Conservation (phyloP, 1,140 invertebrate species). For the Dufourea novaeangliae region DNA sequence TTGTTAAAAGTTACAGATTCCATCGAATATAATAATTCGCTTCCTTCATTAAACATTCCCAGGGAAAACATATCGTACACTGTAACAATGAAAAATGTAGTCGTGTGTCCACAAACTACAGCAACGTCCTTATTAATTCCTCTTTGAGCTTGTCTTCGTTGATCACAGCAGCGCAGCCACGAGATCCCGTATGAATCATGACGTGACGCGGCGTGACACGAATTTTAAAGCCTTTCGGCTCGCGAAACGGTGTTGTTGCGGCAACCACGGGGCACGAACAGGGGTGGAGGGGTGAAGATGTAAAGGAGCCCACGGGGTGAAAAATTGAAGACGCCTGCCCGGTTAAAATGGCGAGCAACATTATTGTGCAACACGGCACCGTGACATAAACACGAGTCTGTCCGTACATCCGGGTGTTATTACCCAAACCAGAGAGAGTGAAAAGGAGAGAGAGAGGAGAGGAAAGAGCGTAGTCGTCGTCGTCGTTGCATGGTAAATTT, state of each 20-base stretch:
- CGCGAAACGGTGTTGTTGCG: too few relatives aligned
- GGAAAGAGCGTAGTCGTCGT: too few relatives aligned
- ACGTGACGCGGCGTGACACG: conserved; percentile 12
- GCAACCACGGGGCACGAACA: too few relatives aligned
- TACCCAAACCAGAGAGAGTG: not conserved
- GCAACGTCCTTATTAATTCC: conserved; percentile 39
- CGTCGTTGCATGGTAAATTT: conserved; percentile 64
- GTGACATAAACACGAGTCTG: conserved; percentile 18
- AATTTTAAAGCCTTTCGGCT: not conserved
- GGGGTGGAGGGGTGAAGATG: not conserved
- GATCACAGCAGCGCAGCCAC: not conserved
- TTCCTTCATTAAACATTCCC: too few relatives aligned
- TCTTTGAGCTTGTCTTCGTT: conserved; percentile 13
- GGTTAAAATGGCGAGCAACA: conserved; percentile 21
- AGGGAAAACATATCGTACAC: too few relatives aligned
- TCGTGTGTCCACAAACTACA: not conserved
- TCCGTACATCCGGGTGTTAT: not conserved
- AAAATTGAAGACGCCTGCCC: not conserved
- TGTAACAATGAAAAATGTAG: not conserved
- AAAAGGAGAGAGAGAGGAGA: too few relatives aligned
- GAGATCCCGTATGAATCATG: conserved; percentile 17
- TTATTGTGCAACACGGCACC: not conserved
- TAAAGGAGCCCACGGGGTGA: not conserved
- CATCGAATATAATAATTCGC: too few relatives aligned
- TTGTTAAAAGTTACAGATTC: too few relatives aligned